Percentiles rank a stretch among this genome's conserved stretches.
Conservation (phyloP, 2,113 vertebrate genomes). For the Corvus cornix region DNA sequence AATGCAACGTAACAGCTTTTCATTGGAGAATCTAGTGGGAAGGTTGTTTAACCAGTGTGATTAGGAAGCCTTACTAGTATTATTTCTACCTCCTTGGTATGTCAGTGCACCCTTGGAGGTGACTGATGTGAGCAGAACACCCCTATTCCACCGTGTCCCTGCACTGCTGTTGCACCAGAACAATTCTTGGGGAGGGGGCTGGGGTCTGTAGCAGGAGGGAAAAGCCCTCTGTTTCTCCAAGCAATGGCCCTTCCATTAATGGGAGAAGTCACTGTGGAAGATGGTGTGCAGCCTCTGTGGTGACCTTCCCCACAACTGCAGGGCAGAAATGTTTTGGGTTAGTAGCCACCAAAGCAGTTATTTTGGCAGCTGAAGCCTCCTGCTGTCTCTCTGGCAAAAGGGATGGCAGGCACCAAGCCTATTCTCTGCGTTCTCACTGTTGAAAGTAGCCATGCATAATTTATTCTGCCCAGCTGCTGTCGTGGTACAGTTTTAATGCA, state of each 20-base stretch:
- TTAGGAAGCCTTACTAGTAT: background rate
- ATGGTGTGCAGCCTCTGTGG: background rate
- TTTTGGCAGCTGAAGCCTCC: background rate
- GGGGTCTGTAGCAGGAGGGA: background rate
- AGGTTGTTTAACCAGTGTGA: background rate
- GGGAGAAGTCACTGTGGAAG: background rate
- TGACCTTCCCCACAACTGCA: background rate
- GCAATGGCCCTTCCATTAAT: background rate
- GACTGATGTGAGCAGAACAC: background rate
- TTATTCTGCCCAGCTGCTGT: conserved; percentile 64
- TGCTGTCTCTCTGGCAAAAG: background rate
- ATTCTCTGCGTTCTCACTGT: background rate
- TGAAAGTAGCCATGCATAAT: conserved; percentile 65
- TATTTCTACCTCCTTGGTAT: background rate
- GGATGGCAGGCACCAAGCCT: background rate
- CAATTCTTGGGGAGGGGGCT: background rate
- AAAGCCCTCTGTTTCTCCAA: background rate
- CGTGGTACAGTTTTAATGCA: background rate
- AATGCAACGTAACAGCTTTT: background rate
- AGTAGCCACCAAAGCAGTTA: background rate
- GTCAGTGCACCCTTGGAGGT: background rate
- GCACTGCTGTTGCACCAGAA: background rate
- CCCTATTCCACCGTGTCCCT: background rate
- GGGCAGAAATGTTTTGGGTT: background rate
- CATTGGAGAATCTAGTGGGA: background rate